Evolutionary conservation across 2,797 vertebrate genomes (phyloP), one percentile per base, ranked within the genome.

Genomic region (Huso huso): DNA sequence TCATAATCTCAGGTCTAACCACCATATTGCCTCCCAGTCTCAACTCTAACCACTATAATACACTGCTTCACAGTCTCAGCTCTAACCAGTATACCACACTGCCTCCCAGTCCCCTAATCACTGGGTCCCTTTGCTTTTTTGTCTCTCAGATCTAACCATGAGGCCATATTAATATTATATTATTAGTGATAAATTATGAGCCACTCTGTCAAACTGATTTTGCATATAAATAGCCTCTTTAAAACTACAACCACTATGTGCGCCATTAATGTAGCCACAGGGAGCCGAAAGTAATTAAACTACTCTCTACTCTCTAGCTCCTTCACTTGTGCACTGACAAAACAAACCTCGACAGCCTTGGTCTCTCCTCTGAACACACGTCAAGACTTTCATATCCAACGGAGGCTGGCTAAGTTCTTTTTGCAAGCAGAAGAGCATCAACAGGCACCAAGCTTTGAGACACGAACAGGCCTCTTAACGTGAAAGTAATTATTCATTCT

Each of bases 171-270:
- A 82, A 85, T 81, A 87, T 77, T 81, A 87, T 77, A 88, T 91
- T 90, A 88, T 91, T 90, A 89, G 82, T 82, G 85, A 85, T 89
- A 88, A 89, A 89, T 90, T 86, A 91, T 89, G 88, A 89, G 84
- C 81, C 86, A 86, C 88, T 85, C 87, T 83, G 89, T 91, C 86
- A 87, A 78, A 75, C 73, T 78, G 85, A 80, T 86, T 87, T 87
- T 91, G 89, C 89, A 91, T 91, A 91, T 91, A 91, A 87, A 91
- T 88, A 87, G 89, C 87, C 88, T 90, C 87, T 85, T 91, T 90
- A 90, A 86, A 80, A 76, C 68, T 73, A 77, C 77, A 79, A 74
- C 75, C 52, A 76, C 68, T 73, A 77, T 76, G 79, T 74, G 75
- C 52, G 71, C 80, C 78, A 86, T 90, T 89, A 89, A 83, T 83